Evolutionary conservation across 2,797 vertebrate species (phyloP).

Genomic region (Epinephelus malabaricus): DNA sequence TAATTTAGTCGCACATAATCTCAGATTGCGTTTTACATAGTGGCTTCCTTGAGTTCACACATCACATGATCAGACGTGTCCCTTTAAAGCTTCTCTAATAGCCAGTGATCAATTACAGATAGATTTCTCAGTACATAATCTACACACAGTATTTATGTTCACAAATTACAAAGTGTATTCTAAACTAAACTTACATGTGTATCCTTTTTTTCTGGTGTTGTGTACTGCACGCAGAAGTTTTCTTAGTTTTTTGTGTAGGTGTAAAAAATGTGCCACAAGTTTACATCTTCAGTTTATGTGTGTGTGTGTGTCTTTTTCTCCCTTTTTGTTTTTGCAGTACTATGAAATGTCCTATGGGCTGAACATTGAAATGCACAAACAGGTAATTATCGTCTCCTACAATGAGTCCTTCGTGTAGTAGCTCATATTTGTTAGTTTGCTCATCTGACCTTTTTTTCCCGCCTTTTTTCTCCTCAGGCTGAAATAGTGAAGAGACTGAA

Average conservation of each 20-base stretch:
- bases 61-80: neutral
- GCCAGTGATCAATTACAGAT: neutral
- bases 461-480: slow-evolving; percentile 83
- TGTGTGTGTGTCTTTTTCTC: slow-evolving; percentile 11
- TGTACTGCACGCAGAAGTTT: neutral
- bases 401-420: too few relatives aligned
- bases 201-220: neutral
- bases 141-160: neutral
- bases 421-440: neutral
- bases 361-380: slow-evolving; percentile 99
- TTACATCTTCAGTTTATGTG: too few relatives aligned
- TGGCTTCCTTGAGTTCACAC: neutral
- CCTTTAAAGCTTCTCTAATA: neutral
- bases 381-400: slow-evolving; percentile 82
- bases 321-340: slow-evolving; percentile 85
- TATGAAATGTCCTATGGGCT: slow-evolving; percentile 99
- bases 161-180: neutral
- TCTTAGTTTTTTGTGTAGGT: neutral
- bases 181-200: neutral
- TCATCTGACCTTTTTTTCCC: neutral
- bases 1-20: neutral
- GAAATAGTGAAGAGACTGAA: slow-evolving; percentile 99
- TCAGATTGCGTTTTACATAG: neutral
- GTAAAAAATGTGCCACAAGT: too few relatives aligned
- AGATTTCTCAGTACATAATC: neutral